Conservation (phyloP, 2,113 vertebrate genomes). For the Penelope pileata region DNA sequence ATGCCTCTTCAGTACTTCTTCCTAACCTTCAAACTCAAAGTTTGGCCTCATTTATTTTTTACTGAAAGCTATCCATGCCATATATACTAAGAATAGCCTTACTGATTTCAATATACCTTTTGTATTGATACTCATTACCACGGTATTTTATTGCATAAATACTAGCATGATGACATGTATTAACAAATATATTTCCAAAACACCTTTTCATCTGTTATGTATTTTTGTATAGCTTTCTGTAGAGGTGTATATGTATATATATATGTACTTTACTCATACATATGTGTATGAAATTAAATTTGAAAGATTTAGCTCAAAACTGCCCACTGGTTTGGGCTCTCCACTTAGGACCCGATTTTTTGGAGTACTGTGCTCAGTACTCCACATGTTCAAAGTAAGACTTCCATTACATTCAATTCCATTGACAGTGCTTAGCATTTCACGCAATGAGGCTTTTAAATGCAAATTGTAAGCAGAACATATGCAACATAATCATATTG, state of each 20-base stretch:
- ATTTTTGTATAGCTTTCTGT: not conserved
- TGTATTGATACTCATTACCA: not conserved
- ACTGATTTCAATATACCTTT: not conserved
- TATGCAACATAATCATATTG: conserved; percentile 11
- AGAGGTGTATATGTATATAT: too few species aligned
- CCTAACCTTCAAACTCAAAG: not conserved
- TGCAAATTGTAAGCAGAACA: conserved; percentile 8
- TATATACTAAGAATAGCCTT: not conserved
- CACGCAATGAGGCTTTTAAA: not conserved
- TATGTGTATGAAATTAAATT: not conserved
- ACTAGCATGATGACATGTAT: not conserved
- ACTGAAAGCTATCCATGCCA: not conserved
- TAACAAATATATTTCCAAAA: not conserved
- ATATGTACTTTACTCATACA: not conserved
- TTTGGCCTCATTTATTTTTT: not conserved
- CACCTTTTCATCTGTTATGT: not conserved
- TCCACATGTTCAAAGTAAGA: not conserved
- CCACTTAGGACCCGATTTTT: not conserved
- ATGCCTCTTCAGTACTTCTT: not conserved
- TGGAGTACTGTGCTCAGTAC: not conserved
- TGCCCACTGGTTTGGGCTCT: not conserved
- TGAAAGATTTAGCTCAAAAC: not conserved
- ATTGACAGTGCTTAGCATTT: not conserved
- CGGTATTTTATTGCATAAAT: not conserved
- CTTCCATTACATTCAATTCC: not conserved